Evolutionary conservation across 2,113 vertebrate genomes (phyloP).

Genomic region (Condylura cristata): DNA sequence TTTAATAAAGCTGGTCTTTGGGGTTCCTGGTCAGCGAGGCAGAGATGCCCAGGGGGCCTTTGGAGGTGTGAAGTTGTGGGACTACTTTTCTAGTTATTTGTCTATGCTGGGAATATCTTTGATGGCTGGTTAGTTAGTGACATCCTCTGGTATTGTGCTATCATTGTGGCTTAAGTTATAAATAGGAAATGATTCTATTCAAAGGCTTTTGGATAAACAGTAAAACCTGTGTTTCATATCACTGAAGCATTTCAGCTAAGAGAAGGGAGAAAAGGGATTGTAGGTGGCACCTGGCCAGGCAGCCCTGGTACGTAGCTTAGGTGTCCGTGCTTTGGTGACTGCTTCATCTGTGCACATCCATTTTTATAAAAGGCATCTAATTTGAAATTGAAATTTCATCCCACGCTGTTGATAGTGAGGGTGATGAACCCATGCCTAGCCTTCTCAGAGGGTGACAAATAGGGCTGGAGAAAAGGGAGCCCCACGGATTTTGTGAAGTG

Average conservation of each 20-base stretch:
- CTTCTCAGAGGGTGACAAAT: background rate
- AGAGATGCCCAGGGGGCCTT: background rate
- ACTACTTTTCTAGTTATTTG: no score
- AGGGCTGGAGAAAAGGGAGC: background rate
- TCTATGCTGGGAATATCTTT: background rate
- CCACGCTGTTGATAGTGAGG: background rate
- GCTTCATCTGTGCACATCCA: background rate
- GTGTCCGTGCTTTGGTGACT: background rate
- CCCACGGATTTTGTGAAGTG: background rate
- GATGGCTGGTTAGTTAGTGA: background rate
- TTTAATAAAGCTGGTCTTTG: background rate
- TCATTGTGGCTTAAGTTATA: background rate
- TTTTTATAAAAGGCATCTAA: background rate
- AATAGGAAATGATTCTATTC: background rate
- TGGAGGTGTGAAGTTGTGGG: background rate
- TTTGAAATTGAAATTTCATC: background rate
- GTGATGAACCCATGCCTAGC: accelerated
- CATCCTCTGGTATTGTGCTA: background rate
- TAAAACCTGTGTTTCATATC: background rate
- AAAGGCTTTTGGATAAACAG: background rate
- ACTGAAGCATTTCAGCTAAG: background rate
- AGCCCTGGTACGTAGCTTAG: background rate
- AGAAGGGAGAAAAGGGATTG: background rate
- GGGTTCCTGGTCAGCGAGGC: background rate
- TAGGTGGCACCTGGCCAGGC: background rate